These are phyloP conservation scores for Sepioteuthis lessoniana DNA, from an alignment of 2,888 invertebrate genomes.

Conservation along the genomic window DNA sequence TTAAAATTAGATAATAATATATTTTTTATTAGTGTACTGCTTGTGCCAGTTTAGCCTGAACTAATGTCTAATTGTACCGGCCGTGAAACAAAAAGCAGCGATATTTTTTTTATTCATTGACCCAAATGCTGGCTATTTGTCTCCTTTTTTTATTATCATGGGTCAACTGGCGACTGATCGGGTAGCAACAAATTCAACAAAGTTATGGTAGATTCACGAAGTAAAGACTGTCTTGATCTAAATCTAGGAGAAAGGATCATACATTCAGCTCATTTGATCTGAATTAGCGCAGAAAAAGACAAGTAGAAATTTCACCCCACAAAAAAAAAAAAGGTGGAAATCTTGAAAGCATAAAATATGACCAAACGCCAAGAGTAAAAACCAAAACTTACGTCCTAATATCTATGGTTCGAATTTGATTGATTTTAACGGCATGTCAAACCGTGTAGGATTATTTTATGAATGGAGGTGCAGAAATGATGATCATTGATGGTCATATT, in stretches of 20 bases:
- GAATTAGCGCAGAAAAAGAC: neutral
- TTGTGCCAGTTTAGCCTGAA: no score
- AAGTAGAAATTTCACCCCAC: no score
- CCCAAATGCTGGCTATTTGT: neutral
- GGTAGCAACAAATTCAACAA: neutral
- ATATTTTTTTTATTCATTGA: neutral
- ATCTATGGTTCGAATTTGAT: no score
- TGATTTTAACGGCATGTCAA: no score
- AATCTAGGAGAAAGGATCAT: neutral
- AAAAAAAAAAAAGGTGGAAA: no score
- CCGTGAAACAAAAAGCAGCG: neutral
- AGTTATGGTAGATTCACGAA: neutral
- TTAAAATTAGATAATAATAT: no score
- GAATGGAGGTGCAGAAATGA: no score
- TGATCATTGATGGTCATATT: no score
- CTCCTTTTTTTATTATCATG: neutral
- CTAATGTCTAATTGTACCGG: no score
- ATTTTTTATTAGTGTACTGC: no score
- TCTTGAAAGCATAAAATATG: neutral
- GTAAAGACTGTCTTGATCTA: neutral
- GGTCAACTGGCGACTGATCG: neutral
- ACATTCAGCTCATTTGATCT: neutral
- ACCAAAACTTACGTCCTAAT: no score
- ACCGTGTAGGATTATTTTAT: no score
- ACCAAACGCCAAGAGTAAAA: neutral